A percentile compares a stretch with the other conserved stretches of the same genome.
Evolutionary conservation across 2,113 vertebrate genomes (phyloP).

Genomic region (Heptranchias perlo): DNA sequence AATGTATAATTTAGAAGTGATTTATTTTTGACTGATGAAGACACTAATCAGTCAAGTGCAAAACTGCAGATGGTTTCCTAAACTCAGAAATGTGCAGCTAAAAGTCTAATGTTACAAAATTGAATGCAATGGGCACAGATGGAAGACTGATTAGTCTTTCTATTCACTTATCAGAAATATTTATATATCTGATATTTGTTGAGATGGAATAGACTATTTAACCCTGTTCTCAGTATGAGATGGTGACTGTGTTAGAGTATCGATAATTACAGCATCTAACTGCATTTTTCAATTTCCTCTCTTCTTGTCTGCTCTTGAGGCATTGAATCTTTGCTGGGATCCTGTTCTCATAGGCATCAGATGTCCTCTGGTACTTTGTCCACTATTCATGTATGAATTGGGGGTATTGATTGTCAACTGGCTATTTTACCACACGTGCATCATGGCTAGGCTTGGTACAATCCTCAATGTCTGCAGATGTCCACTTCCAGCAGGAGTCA

Average conservation of each 20-base stretch:
- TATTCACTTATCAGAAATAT: neutral
- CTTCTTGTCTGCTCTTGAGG: too few relatives aligned
- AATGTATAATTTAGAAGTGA: neutral
- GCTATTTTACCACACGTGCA: neutral
- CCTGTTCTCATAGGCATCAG: neutral
- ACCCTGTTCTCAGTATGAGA: neutral
- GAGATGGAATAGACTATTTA: constrained; percentile 17
- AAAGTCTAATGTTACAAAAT: constrained; percentile 20
- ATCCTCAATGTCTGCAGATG: neutral
- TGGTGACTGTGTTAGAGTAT: neutral
- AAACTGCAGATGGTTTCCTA: too few relatives aligned
- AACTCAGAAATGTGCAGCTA: neutral
- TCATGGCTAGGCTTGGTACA: neutral
- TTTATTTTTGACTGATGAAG: neutral
- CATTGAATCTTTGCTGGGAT: neutral
- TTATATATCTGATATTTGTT: neutral
- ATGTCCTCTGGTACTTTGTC: neutral
- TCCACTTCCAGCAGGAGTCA: neutral
- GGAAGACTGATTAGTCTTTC: constrained; percentile 10
- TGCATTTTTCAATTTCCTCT: neutral
- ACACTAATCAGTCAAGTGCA: neutral
- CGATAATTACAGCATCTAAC: neutral
- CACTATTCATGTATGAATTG: neutral
- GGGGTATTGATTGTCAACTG: neutral
- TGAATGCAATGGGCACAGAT: constrained; percentile 21